phyloP scores from a whole-genome alignment of 2,113 vertebrate species.

The Platycercus adscitus region DNA sequence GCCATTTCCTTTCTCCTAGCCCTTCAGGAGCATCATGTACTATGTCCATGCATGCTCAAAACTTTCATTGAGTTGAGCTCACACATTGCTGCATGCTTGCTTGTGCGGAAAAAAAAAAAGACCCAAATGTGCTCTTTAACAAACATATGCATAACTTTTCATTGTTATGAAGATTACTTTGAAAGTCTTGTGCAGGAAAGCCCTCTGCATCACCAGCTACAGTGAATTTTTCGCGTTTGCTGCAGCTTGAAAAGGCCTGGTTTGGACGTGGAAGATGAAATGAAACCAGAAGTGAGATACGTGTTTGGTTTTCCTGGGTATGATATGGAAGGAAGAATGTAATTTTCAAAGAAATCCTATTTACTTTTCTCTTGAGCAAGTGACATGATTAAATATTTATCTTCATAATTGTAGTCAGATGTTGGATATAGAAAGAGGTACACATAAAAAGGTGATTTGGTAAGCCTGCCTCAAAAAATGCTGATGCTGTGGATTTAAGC shows the following conservation, averaged over 20 bases:
- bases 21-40: not conserved
- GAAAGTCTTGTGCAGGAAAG: not conserved
- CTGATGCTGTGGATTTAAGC: slow-evolving; percentile 58
- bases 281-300: not conserved
- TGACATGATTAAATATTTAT: slow-evolving; percentile 62
- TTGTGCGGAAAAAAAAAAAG: not conserved
- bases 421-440: slow-evolving; percentile 52
- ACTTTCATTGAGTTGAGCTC: not conserved
- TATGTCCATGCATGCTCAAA: not conserved
- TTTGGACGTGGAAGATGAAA: not conserved
- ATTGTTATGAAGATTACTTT: not conserved
- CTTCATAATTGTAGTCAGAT: slow-evolving; percentile 65
- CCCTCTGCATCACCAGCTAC: not conserved
- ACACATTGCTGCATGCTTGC: not conserved
- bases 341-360: slow-evolving; percentile 7
- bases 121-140: not conserved
- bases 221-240: not conserved
- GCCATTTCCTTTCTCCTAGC: not conserved
- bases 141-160: not conserved
- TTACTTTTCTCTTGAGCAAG: slow-evolving; percentile 62
- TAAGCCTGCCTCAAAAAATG: slow-evolving; percentile 53
- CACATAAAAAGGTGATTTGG: slow-evolving; percentile 43
- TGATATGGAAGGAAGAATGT: not conserved
- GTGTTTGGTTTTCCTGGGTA: not conserved
- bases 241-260: not conserved